Base-by-base conservation (phyloP, 1,140 invertebrate species). In the Neodiprion pinetum region DNA sequence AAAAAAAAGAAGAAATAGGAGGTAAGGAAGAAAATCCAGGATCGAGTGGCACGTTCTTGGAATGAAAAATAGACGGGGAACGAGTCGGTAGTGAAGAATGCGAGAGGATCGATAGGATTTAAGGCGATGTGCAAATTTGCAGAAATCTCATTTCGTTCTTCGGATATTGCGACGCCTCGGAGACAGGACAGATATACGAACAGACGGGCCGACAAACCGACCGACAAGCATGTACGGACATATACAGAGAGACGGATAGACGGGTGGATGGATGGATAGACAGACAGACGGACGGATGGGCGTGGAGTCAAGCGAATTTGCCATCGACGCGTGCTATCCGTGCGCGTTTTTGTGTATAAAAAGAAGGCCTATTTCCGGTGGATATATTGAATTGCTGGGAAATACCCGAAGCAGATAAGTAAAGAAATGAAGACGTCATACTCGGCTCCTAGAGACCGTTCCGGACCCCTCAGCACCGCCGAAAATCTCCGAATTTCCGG, bases 361-460 rank as follows among this genome's bases (percentile, higher is more conserved):
- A 14, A 17, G 8, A 61, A 61, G 53, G 53, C 53, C 53, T 61
- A 61, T 61, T 61, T 61, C 53, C 53, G 53, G 53, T 61, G 11
- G 53, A 61, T 61, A 61, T 61, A 61, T 61, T 61, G 53, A 61
- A 61, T 61, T 61, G 53, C 53, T 61, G n/a, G 53, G 53, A 61
- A 61, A 61, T 61, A 9, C 53, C 4, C 53, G 53, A 14, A 17
- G 53, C 53, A 61, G 53, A 61, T 61, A 61, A 61, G 8, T 61
- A 12, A 61, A 61, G 53, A 61, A 61, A 61, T 61, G 53, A 61
- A 61, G 11, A 61, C 53, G 5, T 17, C 53, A 17, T 61, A 17
- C 53, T 61, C 11, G 53, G 53, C 53, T 61, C 53, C 53, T 17
- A 17, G 53, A 61, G n/a, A 61, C 53, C 53, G 9, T 9, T 17